Percentiles rank a stretch among this genome's conserved stretches.
These are phyloP conservation scores for Nomada hirtipes DNA, from an alignment of 2,888 invertebrate genomes.

Conservation along the genomic window DNA sequence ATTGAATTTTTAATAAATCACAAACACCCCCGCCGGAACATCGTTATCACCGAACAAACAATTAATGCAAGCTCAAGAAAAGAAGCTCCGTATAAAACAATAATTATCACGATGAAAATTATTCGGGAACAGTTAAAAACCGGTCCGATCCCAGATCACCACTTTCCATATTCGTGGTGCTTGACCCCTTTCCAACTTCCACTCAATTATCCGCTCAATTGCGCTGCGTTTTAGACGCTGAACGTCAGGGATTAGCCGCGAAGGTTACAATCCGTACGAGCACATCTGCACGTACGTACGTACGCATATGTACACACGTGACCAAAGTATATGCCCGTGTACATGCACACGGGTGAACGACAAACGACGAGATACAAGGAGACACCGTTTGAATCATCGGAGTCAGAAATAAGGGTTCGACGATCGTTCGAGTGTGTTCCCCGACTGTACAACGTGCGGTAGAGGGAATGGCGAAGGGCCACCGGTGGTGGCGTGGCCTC, in stretches of 20 bases:
- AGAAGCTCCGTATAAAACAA: too few relatives aligned
- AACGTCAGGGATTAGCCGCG: conserved; percentile 10
- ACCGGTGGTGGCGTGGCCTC: conserved; percentile 55
- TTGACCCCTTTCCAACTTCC: conserved; percentile 34
- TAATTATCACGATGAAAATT: neutral
- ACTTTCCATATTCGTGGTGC: neutral
- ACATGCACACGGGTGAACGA: too few relatives aligned
- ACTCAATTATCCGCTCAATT: neutral
- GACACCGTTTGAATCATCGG: conserved; percentile 18
- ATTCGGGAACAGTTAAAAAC: neutral
- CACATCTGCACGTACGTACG: neutral
- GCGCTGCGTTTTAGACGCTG: conserved; percentile 4
- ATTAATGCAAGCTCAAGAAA: too few relatives aligned
- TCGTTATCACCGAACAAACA: too few relatives aligned
- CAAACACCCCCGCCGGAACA: too few relatives aligned
- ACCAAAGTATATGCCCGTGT: too few relatives aligned
- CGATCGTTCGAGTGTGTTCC: conserved; percentile 57
- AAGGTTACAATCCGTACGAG: conserved; percentile 20
- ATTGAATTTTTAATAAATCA: too few relatives aligned
- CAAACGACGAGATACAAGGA: conserved; percentile 10
- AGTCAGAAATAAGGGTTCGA: conserved; percentile 62
- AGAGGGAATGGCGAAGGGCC: conserved; percentile 35
- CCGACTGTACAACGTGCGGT: conserved; percentile 26
- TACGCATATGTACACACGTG: too few relatives aligned
- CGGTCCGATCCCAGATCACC: neutral